Evolutionary conservation across 2,888 invertebrate genomes (phyloP), one percentile per base, ranked within the genome.

Genomic region (Lasioglossum calceatum): DNA sequence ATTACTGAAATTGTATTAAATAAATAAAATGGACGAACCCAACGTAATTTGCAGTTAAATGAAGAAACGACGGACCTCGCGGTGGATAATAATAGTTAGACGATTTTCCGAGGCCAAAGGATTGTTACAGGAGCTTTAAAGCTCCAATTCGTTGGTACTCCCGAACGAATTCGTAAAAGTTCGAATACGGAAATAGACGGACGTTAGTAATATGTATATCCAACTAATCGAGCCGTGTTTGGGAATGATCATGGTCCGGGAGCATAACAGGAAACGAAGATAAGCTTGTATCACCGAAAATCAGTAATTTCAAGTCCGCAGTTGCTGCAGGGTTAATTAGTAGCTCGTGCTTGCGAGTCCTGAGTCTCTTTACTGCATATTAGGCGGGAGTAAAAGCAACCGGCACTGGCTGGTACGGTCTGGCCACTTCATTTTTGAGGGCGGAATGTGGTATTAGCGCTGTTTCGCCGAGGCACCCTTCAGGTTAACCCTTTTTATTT

Each of bases 361-460:
- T 67, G 87, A 85, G 87, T 87, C 88, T 84, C 89, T 89, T 90
- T 90, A 89, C 84, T 84, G 89, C 90, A 86, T 90, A 89, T 90
- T 90, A 90, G 87, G 67, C 78, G 81, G 81, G 89, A 87, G 88
- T 84, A 85, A 90, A 90, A 90, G 87, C 84, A 90, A 90, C 85
- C 83, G 83, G 88, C 72, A 87, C 89, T 87, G 79, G 74, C 89
- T 90, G 88, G 88, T 82, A 90, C 89, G 85, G 80, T 88, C 90
- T 85, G 73, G 82, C 80, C 88, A 83, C 88, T 89, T 89, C 88
- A 88, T 89, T 88, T 90, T 90, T 76, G 83, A 87, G 87, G 85
- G 79, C 80, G 88, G 89, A 87, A 89, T 88, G 90, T 72, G 89
- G 87, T 88, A 90, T 89, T 88, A 89, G 88, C 89, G 88, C 88